phyloP scores from a whole-genome alignment of 2,113 vertebrate genomes.

The Hystrix brachyura region DNA sequence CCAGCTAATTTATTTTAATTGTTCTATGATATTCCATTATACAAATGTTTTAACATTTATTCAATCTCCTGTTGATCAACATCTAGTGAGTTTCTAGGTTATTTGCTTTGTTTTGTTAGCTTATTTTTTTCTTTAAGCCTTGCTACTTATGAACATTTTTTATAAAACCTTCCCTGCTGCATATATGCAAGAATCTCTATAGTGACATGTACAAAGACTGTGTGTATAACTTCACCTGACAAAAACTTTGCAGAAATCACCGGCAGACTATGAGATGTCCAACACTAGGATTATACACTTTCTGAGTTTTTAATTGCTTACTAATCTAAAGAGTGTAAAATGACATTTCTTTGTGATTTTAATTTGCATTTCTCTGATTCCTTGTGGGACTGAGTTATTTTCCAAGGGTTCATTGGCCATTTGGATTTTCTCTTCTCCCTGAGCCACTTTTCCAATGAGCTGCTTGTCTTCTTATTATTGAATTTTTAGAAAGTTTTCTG shows the following conservation, averaged over 20 bases:
- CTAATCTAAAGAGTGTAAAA: not conserved
- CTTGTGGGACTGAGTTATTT: not conserved
- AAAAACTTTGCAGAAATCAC: constrained; percentile 1
- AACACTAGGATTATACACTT: not conserved
- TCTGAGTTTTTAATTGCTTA: not conserved
- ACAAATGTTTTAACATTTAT: not conserved
- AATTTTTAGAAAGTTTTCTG: not conserved
- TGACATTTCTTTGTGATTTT: not conserved
- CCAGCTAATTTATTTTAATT: not conserved
- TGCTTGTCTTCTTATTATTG: not conserved
- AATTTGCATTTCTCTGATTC: not conserved
- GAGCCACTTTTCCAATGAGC: not conserved
- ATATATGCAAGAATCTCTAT: not conserved
- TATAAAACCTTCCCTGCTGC: not conserved
- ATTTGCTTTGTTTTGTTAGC: not conserved
- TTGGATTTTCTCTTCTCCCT: not conserved
- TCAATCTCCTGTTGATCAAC: not conserved
- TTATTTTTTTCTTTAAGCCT: not conserved
- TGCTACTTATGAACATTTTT: not conserved
- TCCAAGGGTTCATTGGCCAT: not conserved
- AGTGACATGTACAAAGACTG: not conserved
- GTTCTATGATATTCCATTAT: no score
- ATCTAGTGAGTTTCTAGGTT: not conserved
- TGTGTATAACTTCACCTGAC: not conserved
- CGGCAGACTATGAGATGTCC: not conserved